Percentiles rank a stretch among this genome's conserved stretches.
These are phyloP conservation scores for Typhlomys cinereus DNA, from an alignment of 2,113 vertebrate genomes.

Conservation along the genomic window DNA sequence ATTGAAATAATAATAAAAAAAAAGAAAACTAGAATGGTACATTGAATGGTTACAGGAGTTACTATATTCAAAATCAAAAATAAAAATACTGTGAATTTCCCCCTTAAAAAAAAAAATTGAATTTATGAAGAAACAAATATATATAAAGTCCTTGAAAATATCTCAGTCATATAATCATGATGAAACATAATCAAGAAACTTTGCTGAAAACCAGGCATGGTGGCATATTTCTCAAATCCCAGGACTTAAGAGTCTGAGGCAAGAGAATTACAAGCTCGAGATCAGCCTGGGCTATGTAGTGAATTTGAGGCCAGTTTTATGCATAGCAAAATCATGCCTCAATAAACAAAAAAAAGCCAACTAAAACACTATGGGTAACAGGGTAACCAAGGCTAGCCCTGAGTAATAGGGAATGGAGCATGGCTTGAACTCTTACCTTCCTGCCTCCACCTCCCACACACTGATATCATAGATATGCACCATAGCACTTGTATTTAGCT, in stretches of 20 bases:
- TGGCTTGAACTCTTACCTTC: not conserved
- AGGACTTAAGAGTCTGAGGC: not conserved
- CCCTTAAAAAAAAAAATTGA: too few species aligned
- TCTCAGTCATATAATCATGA: not conserved
- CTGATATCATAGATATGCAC: not conserved
- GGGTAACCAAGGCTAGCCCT: not conserved
- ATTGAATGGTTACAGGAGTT: not conserved
- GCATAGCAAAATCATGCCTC: not conserved
- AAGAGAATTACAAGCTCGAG: not conserved
- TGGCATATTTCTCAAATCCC: not conserved
- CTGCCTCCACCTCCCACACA: not conserved
- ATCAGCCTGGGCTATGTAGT: not conserved
- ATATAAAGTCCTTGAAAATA: not conserved
- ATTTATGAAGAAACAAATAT: not conserved
- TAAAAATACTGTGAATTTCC: not conserved
- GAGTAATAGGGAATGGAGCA: not conserved
- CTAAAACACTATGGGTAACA: too few species aligned
- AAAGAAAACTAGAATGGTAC: too few species aligned
- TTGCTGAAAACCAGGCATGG: not conserved
- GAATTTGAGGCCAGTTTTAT: too few species aligned
- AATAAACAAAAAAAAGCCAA: too few species aligned
- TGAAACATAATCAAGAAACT: not conserved
- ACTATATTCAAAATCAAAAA: not conserved
- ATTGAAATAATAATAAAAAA: too few species aligned
- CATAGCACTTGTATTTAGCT: not conserved